Base-by-base conservation (phyloP, 1,140 invertebrate species). In the Pseudoatta argentina region DNA sequence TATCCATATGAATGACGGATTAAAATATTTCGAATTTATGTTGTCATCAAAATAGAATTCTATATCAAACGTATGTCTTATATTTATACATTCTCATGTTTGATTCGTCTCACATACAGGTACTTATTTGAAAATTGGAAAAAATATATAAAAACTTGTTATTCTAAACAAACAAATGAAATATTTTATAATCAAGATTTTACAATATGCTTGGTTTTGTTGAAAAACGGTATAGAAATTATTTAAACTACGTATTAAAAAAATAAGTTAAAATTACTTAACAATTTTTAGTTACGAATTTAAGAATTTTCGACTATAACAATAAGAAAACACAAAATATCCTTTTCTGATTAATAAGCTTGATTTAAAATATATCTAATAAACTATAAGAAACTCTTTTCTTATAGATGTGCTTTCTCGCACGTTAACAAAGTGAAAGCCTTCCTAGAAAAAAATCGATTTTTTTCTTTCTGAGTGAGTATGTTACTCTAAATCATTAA, bases 261-360 rank as follows among this genome's bases (percentile, higher is more conserved):
- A 39, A 66, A 66, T 66, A n/a, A 66, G 8, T 66, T 55, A 72
- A 72, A 30, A 55, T 55, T 34, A 73, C 8, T 30, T n/a, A 71
- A 7, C 21, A 24, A 64, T 39, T 44, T 44, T 67, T 67, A 44
- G 10, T 18, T 67, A 8, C 16, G 18, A 27, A 2, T 27, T 71
- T 30, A 53, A 30, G 8, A 39, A 39, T 39, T 39, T 39, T 39
- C 0, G 7, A 39, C 1, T 39, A 8, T 8, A 39, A 39, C 6
- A 39, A 39, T 39, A 39, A 39, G 2, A 8, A 8, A 44, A 44
- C 8, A 10, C 39, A 44, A 44, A 44, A 44, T 44, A 1, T 10
- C 39, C 39, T 7, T 44, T 44, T 44, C 2, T 44, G 8, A 44
- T 44, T 44, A 44, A 44, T 10, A 10, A 44, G 10, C 1, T 44